These are phyloP conservation scores for Perodicticus potto DNA, from an alignment of 2,797 vertebrate species.

Conservation along the genomic window DNA sequence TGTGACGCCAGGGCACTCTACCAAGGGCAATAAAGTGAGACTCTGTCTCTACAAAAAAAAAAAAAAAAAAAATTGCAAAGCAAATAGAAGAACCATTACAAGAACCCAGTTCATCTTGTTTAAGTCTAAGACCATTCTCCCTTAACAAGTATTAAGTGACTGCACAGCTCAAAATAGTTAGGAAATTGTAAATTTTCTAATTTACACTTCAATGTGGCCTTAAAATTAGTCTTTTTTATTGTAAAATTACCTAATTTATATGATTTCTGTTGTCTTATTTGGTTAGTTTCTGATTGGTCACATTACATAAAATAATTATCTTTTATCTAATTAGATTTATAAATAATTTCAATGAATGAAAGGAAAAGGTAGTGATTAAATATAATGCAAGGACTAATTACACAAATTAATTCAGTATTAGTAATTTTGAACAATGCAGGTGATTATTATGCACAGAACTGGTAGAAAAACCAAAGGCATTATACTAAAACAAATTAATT, in stretches of 20 bases:
- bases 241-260: background rate
- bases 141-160: background rate
- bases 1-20: no score
- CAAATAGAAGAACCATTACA: background rate
- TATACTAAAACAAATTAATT: constrained; percentile 37
- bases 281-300: background rate
- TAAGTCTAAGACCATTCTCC: background rate
- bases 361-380: constrained; percentile 24
- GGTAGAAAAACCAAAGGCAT: background rate
- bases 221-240: background rate
- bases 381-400: background rate
- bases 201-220: background rate
- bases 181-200: background rate
- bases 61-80: background rate
- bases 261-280: background rate
- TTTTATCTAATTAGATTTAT: constrained; percentile 20
- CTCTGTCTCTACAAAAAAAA: no score
- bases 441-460: background rate
- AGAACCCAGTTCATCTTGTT: background rate
- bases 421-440: constrained; percentile 17
- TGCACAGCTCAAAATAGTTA: background rate
- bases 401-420: background rate
- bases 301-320: background rate
- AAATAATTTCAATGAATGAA: background rate
- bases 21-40: no score